Evolutionary conservation across 2,113 vertebrate species (phyloP).

Genomic region (Erpornis zantholeuca): DNA sequence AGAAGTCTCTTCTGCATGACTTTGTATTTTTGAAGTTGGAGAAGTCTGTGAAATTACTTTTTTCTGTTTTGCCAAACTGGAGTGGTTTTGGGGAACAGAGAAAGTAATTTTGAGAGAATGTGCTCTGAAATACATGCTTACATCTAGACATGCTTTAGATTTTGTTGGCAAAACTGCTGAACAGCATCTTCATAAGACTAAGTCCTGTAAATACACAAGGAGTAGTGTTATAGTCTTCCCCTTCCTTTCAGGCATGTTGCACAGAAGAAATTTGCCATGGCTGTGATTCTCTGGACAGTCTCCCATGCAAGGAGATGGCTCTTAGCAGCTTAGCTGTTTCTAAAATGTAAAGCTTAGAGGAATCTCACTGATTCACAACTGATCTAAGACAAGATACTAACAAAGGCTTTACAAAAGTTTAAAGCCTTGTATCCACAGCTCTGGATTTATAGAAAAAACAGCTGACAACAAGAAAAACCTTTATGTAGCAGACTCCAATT

Average conservation of each 20-base stretch:
- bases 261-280: neutral
- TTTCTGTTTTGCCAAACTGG: neutral
- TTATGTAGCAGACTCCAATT: neutral
- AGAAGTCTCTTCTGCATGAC: neutral
- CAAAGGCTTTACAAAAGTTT: neutral
- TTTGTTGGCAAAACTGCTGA: neutral
- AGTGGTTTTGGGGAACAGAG: neutral
- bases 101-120: neutral
- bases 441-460: neutral
- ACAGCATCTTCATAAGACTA: neutral
- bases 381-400: neutral
- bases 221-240: neutral
- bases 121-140: neutral
- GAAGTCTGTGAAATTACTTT: neutral
- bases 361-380: neutral
- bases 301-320: neutral
- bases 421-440: neutral
- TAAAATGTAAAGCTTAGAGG: neutral
- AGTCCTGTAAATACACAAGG: neutral
- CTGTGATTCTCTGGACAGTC: neutral
- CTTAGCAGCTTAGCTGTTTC: neutral
- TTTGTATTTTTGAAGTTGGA: neutral
- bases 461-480: neutral
- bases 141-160: neutral
- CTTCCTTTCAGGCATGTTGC: neutral